Evolutionary conservation across 2,888 invertebrate species (phyloP).

Genomic region (Hirtodrosophila histrioides): DNA sequence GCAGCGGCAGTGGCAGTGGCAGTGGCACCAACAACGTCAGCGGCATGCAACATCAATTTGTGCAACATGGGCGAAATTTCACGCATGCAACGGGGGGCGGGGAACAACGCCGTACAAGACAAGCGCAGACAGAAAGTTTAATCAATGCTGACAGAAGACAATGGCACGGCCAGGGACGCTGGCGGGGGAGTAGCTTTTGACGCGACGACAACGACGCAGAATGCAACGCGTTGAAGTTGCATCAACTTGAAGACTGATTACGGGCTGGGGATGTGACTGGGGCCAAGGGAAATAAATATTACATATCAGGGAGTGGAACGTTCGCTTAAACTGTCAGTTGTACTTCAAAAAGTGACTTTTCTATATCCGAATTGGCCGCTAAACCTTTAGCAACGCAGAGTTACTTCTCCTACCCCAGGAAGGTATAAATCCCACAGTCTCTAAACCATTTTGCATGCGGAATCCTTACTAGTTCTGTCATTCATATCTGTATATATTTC

Average conservation of each 20-base stretch:
- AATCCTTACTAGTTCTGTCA: too few relatives aligned
- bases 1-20: conserved; percentile 2
- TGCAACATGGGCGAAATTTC: conserved; percentile 74
- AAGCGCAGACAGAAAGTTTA: conserved; percentile 70
- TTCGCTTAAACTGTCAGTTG: neutral
- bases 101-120: conserved; percentile 40
- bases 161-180: conserved; percentile 11
- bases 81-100: conserved; percentile 57
- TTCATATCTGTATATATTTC: too few relatives aligned
- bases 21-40: conserved; percentile 36
- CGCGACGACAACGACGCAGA: conserved; percentile 5
- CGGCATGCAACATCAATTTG: conserved; percentile 73
- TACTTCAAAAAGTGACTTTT: too few relatives aligned
- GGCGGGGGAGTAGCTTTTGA: conserved; percentile 3
- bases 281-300: conserved; percentile 11
- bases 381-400: too few relatives aligned
- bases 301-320: conserved; percentile 8
- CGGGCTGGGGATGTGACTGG: neutral
- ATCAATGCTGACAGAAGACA: conserved; percentile 74
- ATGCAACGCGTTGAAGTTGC: conserved; percentile 28
- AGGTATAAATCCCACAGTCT: too few relatives aligned
- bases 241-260: conserved; percentile 29
- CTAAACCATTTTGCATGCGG: too few relatives aligned
- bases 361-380: too few relatives aligned
- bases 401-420: too few relatives aligned